These are phyloP conservation scores for Tribolium freemani DNA, from an alignment of 2,888 invertebrate species.

Conservation along the genomic window DNA sequence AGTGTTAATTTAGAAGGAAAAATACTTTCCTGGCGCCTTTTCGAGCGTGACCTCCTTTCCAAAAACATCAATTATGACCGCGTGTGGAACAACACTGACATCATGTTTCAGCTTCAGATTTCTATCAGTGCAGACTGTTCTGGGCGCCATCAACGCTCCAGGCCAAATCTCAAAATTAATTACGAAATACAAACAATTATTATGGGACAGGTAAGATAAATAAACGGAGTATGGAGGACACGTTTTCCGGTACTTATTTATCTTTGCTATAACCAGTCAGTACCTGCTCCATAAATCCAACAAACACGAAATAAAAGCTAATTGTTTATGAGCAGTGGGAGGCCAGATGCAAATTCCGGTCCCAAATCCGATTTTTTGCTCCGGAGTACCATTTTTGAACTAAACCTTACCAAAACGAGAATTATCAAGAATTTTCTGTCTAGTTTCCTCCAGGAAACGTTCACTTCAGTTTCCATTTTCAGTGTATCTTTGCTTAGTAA, in stretches of 20 bases:
- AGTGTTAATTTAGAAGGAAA: constrained; percentile 51
- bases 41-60: constrained; percentile 55
- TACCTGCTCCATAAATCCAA: background rate
- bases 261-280: background rate
- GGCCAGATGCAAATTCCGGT: no score
- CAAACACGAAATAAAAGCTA: background rate
- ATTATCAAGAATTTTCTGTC: no score
- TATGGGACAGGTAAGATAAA: constrained; percentile 13
- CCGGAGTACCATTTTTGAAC: no score
- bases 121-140: constrained; percentile 9
- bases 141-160: constrained; percentile 17
- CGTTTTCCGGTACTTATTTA: constrained; percentile 25
- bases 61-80: constrained; percentile 43
- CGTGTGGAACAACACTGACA: constrained; percentile 31
- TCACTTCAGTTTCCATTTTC: background rate
- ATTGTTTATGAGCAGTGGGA: background rate
- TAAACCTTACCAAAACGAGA: no score
- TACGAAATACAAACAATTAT: constrained; percentile 30
- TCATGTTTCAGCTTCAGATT: constrained; percentile 25
- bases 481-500: background rate
- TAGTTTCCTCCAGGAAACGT: no score
- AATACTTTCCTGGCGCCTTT: constrained; percentile 57
- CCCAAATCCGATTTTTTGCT: no score
- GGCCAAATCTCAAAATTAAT: constrained; percentile 25
- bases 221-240: constrained; percentile 23